A percentile compares a stretch with the other conserved stretches of the same genome.
These are phyloP conservation scores for Python bivittatus DNA, from an alignment of 2,113 vertebrate species.

Conservation along the genomic window DNA sequence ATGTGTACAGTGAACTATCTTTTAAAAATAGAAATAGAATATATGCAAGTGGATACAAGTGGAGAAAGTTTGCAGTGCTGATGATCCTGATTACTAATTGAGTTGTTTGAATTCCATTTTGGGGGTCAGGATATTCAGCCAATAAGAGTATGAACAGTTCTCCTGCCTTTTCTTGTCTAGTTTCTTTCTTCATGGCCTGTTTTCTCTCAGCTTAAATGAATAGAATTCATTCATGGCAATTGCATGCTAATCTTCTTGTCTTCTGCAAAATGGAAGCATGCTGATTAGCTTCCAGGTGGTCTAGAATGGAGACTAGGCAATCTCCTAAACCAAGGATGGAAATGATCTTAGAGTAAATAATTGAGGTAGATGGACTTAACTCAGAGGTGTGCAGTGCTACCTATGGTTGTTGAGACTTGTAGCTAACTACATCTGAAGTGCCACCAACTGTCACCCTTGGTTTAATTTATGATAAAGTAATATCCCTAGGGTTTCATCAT, in stretches of 20 bases:
- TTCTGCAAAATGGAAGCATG: no score
- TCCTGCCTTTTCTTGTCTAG: background rate
- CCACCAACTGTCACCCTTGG: background rate
- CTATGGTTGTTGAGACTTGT: background rate
- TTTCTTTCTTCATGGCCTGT: background rate
- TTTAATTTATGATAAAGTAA: background rate
- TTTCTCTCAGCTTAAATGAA: background rate
- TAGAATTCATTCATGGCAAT: background rate
- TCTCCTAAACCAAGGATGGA: no score
- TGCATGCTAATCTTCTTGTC: no score
- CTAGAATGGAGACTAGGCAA: background rate
- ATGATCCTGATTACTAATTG: background rate
- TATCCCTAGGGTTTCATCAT: background rate
- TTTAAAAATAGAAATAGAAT: background rate
- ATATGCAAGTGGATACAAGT: background rate
- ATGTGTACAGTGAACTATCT: background rate
- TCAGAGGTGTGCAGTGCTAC: background rate
- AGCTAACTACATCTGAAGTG: background rate
- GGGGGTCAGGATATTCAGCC: background rate
- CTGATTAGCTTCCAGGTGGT: background rate
- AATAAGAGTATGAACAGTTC: background rate
- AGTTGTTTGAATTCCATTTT: background rate
- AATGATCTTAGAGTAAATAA: background rate
- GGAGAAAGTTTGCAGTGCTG: background rate
- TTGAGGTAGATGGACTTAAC: background rate